phyloP scores from a whole-genome alignment of 1,140 invertebrate genomes.

The Papilio aristodemus region DNA sequence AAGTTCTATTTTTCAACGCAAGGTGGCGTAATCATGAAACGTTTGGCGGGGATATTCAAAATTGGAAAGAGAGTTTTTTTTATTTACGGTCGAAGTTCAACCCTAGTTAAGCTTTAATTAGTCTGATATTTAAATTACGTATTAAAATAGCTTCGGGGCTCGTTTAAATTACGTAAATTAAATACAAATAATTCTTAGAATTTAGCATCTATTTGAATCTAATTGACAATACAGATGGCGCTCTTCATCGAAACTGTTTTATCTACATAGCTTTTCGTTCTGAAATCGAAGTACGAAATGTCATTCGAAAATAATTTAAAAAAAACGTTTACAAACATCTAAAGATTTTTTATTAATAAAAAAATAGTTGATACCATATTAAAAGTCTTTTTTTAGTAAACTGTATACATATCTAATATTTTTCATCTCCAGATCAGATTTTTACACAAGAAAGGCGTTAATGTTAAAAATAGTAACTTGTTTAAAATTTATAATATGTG shows the following conservation, averaged over 20 bases:
- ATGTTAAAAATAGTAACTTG: too few species aligned
- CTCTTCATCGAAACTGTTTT: constrained; percentile 26
- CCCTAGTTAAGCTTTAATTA: not conserved
- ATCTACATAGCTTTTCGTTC: constrained; percentile 30
- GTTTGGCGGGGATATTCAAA: constrained; percentile 51
- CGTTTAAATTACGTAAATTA: not conserved
- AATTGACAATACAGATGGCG: constrained; percentile 38
- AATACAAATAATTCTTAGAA: not conserved
- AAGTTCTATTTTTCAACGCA: constrained; percentile 53
- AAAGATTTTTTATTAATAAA: not conserved
- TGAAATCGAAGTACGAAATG: constrained; percentile 9
- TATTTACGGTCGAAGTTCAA: not conserved
- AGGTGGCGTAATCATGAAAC: constrained; percentile 53
- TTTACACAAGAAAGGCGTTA: too few species aligned
- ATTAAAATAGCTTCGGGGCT: not conserved
- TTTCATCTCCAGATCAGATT: too few species aligned
- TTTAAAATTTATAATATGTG: too few species aligned
- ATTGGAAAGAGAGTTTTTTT: constrained; percentile 10
- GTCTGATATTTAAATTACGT: not conserved
- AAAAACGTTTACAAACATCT: too few species aligned
- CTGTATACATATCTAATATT: too few species aligned
- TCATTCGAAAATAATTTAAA: constrained; percentile 5
- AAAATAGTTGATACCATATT: too few species aligned
- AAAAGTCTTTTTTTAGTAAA: too few species aligned
- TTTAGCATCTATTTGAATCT: not conserved